phyloP scores from a whole-genome alignment of 2,797 vertebrate genomes.

The Denticeps clupeoides region DNA sequence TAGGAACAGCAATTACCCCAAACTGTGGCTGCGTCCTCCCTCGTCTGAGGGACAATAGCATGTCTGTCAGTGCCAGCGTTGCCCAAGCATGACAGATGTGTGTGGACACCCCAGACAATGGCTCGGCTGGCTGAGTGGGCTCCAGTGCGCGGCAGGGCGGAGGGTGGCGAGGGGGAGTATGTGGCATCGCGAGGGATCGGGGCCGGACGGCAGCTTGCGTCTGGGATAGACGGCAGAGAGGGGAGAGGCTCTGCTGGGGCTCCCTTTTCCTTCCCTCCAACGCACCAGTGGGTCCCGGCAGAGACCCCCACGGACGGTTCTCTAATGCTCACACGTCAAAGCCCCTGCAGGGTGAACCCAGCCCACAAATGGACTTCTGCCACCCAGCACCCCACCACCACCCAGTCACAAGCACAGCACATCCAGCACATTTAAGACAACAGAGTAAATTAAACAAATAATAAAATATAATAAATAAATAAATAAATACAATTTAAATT shows the following conservation, averaged over 20 bases:
- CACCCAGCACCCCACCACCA: constrained; percentile 2
- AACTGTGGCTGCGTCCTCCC: constrained; percentile 72
- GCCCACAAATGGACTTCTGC: constrained; percentile 34
- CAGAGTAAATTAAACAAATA: too few species aligned
- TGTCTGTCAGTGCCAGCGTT: constrained; percentile 80
- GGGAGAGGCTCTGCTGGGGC: constrained; percentile 12
- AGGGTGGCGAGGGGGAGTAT: constrained; percentile 15
- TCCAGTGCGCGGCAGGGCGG: constrained; percentile 48
- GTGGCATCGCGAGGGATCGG: constrained; percentile 29
- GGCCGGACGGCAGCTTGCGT: constrained; percentile 66
- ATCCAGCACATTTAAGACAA: too few species aligned
- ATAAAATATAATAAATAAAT: too few species aligned
- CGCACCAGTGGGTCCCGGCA: constrained; percentile 32
- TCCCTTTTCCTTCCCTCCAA: background rate
- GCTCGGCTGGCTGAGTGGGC: constrained; percentile 69
- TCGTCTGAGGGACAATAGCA: constrained; percentile 74
- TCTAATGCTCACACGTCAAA: constrained; percentile 16
- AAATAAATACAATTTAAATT: too few species aligned
- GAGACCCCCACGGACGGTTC: constrained; percentile 19
- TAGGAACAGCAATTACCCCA: constrained; percentile 91
- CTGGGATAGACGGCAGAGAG: constrained; percentile 70
- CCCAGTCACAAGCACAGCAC: too few species aligned
- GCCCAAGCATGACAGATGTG: constrained; percentile 90
- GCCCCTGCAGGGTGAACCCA: constrained; percentile 24
- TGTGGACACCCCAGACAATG: constrained; percentile 83